Evolutionary conservation across 1,140 invertebrate genomes (phyloP).

Genomic region (Kradibia gibbosae): DNA sequence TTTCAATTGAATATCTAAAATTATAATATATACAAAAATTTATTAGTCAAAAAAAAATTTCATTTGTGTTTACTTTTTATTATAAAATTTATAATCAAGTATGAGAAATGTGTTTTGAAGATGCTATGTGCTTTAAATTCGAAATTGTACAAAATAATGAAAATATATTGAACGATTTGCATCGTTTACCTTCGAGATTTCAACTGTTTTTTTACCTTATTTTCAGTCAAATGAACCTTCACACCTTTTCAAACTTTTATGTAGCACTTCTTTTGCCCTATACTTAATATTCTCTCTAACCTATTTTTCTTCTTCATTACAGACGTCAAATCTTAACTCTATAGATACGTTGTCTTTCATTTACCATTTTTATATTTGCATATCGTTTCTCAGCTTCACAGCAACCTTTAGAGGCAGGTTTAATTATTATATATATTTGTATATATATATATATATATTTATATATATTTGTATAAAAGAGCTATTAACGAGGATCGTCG

Average conservation of each 20-base stretch:
- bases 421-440: slow-evolving; percentile 58
- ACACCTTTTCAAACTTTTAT: slow-evolving; percentile 24
- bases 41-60: too few species aligned
- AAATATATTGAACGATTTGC: neutral
- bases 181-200: neutral
- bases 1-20: neutral
- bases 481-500: slow-evolving; percentile 26
- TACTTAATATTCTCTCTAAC: slow-evolving; percentile 41
- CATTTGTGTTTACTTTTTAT: too few species aligned
- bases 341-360: slow-evolving; percentile 22
- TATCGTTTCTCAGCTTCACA: slow-evolving; percentile 20
- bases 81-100: too few species aligned
- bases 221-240: slow-evolving; percentile 1
- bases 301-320: slow-evolving; percentile 42
- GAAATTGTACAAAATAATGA: too few species aligned
- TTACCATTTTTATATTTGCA: slow-evolving; percentile 44
- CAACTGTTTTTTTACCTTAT: neutral
- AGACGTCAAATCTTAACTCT: slow-evolving; percentile 41
- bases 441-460: slow-evolving; percentile 38
- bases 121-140: too few species aligned
- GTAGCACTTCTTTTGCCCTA: slow-evolving; percentile 15
- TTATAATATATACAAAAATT: too few species aligned
- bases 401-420: slow-evolving; percentile 52
- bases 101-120: too few species aligned
- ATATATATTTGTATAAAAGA: neutral